phyloP scores from a whole-genome alignment of 2,888 invertebrate genomes.

The Rhamphomyia laevipes region DNA sequence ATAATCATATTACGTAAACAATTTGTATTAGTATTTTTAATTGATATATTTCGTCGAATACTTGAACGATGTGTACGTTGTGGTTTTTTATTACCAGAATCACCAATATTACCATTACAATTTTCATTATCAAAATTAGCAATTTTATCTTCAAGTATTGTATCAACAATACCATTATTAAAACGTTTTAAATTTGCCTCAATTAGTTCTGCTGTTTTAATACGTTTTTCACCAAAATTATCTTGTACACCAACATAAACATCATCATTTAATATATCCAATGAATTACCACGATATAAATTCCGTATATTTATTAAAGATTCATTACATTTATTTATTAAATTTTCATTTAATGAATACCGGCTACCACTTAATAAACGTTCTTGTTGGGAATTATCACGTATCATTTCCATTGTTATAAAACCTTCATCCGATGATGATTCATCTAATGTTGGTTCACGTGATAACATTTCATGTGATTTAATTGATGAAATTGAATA shows the following conservation, averaged over 20 bases:
- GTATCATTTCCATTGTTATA: conserved; percentile 23
- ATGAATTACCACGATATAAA: conserved; percentile 29
- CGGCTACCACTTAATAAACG: conserved; percentile 26
- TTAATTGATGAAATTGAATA: conserved; percentile 18
- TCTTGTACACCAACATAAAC: conserved; percentile 9
- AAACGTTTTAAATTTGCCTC: conserved; percentile 20
- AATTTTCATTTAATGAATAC: conserved; percentile 33
- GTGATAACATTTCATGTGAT: neutral
- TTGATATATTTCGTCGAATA: conserved; percentile 30
- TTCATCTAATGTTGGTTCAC: conserved; percentile 6
- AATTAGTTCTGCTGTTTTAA: conserved; percentile 21
- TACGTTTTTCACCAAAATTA: neutral
- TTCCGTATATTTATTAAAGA: conserved; percentile 23
- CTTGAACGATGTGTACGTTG: conserved; percentile 28
- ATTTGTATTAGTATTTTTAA: conserved; percentile 41
- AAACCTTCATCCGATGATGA: conserved; percentile 27
- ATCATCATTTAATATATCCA: conserved; percentile 30
- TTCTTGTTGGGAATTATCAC: neutral
- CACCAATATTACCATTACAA: conserved; percentile 12
- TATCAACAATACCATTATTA: conserved; percentile 22
- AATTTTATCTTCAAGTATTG: conserved; percentile 26
- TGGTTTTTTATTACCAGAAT: conserved; percentile 26
- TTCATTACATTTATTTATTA: conserved; percentile 24
- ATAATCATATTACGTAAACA: conserved; percentile 57
- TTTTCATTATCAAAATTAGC: conserved; percentile 9